Percentiles rank a stretch among this genome's conserved stretches.
Conservation (phyloP, 2,888 invertebrate genomes). For the Epinotia brunnichana region DNA sequence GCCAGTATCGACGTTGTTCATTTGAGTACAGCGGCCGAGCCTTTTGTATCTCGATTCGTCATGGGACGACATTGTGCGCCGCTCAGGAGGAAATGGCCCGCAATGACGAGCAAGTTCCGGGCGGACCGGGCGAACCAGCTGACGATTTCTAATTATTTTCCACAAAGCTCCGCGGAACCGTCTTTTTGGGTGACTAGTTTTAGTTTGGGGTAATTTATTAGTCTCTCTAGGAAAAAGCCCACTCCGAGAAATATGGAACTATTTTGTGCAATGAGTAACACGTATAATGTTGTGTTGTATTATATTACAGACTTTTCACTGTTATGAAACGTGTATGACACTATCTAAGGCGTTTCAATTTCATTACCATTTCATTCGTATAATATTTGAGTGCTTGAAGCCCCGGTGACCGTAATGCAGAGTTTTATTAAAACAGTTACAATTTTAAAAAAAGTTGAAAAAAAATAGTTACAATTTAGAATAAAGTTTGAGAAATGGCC, state of each 20-base stretch:
- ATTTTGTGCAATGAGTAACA: neutral
- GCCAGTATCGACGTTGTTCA: constrained; percentile 1
- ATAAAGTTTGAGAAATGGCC: no score
- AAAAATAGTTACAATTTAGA: no score
- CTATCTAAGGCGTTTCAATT: neutral
- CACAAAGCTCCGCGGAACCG: constrained; percentile 59
- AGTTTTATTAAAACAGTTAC: neutral
- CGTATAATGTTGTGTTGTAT: neutral
- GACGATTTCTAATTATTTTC: constrained; percentile 67
- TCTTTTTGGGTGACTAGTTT: constrained; percentile 11
- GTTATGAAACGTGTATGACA: neutral
- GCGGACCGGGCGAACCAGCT: constrained; percentile 64
- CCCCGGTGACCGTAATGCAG: neutral
- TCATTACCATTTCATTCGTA: neutral
- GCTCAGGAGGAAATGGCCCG: constrained; percentile 66
- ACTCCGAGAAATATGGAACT: neutral
- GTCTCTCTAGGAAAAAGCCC: neutral
- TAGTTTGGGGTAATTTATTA: neutral
- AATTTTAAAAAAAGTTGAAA: no score
- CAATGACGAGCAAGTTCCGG: constrained; percentile 75
- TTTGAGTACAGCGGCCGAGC: constrained; percentile 50
- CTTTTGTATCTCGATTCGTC: constrained; percentile 68
- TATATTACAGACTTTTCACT: neutral
- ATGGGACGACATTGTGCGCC: constrained; percentile 59
- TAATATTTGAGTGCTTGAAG: no score